These are phyloP conservation scores for Noturus placidus DNA, from an alignment of 2,113 vertebrate genomes.

Conservation along the genomic window DNA sequence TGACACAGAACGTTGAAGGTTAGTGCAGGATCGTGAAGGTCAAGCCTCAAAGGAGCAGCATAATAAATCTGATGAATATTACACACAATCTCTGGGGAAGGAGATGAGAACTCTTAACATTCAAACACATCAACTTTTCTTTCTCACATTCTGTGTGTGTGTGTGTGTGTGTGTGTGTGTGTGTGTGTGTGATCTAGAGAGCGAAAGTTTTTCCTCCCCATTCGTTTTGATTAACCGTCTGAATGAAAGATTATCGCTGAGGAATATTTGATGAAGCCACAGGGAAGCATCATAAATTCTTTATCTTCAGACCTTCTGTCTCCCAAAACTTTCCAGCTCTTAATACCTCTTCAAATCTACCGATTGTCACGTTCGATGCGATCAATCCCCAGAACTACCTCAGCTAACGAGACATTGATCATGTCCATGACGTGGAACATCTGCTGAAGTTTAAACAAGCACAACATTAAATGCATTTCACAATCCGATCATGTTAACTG, in stretches of 20 bases:
- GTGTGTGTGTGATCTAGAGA: neutral
- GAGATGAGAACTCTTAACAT: neutral
- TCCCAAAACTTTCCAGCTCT: neutral
- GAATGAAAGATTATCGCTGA: neutral
- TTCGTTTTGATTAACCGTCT: neutral
- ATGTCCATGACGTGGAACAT: neutral
- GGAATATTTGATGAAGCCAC: neutral
- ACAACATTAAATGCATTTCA: neutral
- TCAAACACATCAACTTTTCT: neutral
- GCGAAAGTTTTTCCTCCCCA: neutral
- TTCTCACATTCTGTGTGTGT: neutral
- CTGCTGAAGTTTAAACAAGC: neutral
- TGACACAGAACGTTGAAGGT: slow-evolving; percentile 5
- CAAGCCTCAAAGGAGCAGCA: neutral
- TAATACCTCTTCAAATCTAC: neutral
- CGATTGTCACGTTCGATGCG: neutral
- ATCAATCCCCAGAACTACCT: neutral
- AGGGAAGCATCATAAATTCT: neutral
- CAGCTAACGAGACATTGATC: neutral
- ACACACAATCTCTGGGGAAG: neutral
- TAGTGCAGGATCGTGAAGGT: neutral
- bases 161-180: neutral
- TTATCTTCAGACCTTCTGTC: neutral
- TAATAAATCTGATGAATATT: slow-evolving; percentile 38
- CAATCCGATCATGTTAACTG: neutral